Conservation (phyloP, 2,113 vertebrate species). For the Phyllostomus discolor region DNA sequence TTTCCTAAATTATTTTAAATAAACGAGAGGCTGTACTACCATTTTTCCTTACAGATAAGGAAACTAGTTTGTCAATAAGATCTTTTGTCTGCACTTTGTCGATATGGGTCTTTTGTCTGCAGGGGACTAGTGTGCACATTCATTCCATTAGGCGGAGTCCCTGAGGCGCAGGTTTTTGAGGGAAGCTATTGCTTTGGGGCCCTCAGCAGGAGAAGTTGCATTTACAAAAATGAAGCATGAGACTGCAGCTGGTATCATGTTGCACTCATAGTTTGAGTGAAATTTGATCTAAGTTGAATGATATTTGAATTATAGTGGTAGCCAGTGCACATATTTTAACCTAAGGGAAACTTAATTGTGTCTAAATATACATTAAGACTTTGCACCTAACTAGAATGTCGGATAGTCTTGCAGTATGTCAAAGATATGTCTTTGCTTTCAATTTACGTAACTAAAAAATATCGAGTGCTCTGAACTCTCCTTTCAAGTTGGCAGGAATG, state of each 20-base stretch:
- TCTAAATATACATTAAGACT: neutral
- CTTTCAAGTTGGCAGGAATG: neutral
- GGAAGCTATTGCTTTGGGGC: neutral
- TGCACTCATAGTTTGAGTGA: neutral
- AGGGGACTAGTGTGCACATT: neutral
- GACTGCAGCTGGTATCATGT: neutral
- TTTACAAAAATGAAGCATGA: neutral
- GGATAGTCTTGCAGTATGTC: neutral
- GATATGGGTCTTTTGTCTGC: neutral
- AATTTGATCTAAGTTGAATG: neutral
- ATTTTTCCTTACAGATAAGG: neutral
- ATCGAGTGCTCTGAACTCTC: neutral
- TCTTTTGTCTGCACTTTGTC: neutral
- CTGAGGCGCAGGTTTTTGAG: neutral
- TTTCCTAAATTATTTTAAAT: conserved; percentile 8
- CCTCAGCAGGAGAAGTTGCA: neutral
- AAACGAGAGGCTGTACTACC: neutral
- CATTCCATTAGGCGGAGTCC: neutral
- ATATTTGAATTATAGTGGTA: neutral
- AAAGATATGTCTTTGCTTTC: neutral
- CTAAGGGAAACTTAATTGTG: neutral
- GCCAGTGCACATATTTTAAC: neutral
- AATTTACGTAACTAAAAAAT: conserved; percentile 4
- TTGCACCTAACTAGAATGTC: neutral
- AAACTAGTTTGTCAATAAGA: neutral